Percentiles rank a stretch among this genome's conserved stretches.
These are phyloP conservation scores for Phaethornis superciliosus DNA, from an alignment of 2,113 vertebrate genomes.

Conservation along the genomic window DNA sequence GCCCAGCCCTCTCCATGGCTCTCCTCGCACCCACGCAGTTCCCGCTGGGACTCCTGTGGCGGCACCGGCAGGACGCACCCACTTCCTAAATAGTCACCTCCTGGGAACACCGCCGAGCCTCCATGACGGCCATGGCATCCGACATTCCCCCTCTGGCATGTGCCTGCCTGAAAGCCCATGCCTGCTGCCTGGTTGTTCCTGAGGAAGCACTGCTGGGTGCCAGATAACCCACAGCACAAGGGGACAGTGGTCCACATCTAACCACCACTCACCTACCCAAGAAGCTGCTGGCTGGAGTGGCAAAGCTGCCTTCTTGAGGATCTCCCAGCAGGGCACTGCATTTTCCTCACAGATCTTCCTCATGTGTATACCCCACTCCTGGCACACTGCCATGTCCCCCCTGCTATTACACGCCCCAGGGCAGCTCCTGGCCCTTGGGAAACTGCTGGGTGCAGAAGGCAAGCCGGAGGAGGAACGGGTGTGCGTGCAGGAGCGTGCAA, in stretches of 20 bases:
- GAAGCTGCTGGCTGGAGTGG: not conserved
- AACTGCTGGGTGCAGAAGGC: not conserved
- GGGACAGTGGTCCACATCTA: not conserved
- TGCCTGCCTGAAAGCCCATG: not conserved
- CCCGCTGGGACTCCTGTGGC: not conserved
- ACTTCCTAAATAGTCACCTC: constrained; percentile 68
- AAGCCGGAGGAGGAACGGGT: not conserved
- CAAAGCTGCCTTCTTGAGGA: not conserved
- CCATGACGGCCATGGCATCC: not conserved
- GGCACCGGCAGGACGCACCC: not conserved
- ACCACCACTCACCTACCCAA: not conserved
- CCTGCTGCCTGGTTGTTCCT: not conserved
- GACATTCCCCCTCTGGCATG: not conserved
- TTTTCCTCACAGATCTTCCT: not conserved
- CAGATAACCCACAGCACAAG: not conserved
- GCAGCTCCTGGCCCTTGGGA: not conserved
- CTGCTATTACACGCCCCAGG: accelerated
- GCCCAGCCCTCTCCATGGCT: not conserved
- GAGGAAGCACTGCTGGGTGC: not conserved
- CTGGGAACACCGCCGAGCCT: constrained; percentile 12
- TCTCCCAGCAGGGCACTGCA: not conserved
- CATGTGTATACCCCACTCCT: too few species aligned
- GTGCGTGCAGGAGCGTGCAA: constrained; percentile 46
- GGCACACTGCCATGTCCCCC: not conserved
- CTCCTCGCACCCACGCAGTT: constrained; percentile 39